Percentiles rank a stretch among this genome's conserved stretches.
Evolutionary conservation across 2,888 invertebrate genomes (phyloP).

Genomic region (Vandiemenella viatica): DNA sequence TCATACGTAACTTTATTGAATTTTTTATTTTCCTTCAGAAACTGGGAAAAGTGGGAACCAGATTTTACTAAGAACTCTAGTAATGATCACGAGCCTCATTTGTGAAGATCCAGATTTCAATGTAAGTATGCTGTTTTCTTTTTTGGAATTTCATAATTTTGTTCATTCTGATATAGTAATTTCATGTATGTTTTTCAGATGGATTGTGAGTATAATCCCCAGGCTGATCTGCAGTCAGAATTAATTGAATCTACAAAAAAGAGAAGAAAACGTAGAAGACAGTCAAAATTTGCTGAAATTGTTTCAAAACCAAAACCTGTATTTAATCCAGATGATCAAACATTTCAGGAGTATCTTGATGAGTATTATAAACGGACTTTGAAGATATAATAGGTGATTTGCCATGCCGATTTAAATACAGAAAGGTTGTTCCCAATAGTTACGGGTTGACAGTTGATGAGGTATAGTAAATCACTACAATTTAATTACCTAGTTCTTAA

Average conservation of each 20-base stretch:
- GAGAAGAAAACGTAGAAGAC: constrained; percentile 30
- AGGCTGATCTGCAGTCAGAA: constrained; percentile 37
- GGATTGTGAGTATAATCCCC: constrained; percentile 73
- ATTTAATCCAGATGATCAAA: constrained; percentile 62
- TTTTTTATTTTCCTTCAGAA: constrained; percentile 29
- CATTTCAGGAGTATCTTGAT: constrained; percentile 77
- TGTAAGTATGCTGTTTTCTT: constrained; percentile 32
- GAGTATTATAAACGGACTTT: constrained; percentile 87
- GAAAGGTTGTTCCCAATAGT: constrained; percentile 74
- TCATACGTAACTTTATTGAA: neutral
- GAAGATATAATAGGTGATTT: constrained; percentile 88
- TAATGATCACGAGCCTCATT: constrained; percentile 32
- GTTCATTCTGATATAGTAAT: neutral
- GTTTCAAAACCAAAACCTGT: constrained; percentile 63
- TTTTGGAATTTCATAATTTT: neutral
- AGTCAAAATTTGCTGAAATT: constrained; percentile 61
- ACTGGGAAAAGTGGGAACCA: constrained; percentile 49
- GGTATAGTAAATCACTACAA: too few relatives aligned
- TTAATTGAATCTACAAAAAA: constrained; percentile 32
- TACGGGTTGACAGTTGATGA: constrained; percentile 85
- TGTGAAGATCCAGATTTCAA: constrained; percentile 73
- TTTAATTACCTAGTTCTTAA: too few relatives aligned
- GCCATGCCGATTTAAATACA: constrained; percentile 85
- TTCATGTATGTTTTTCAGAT: constrained; percentile 38
- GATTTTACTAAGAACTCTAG: constrained; percentile 17